Evolutionary conservation across 1,140 invertebrate genomes (phyloP), one percentile per base, ranked within the genome.

Genomic region (Archegozetes longisetosus): DNA sequence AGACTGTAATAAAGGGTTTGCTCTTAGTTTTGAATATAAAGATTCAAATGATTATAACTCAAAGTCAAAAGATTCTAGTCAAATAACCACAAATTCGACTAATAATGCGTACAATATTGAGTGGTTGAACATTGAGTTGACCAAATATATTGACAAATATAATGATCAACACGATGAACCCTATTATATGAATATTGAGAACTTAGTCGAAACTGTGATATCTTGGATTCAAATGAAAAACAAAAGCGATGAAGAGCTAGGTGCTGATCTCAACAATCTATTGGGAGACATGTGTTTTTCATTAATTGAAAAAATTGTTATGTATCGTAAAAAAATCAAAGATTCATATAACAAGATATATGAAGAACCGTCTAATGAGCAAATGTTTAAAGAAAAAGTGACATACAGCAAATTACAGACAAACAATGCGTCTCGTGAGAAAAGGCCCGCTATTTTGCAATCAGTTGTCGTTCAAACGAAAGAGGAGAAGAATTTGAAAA

Each of bases 231-330:
- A 40, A 40, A 17, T 17, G 17, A 40, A 40, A 20, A 55, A 40
- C 14, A 55, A 58, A 17, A 53, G 46, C 27, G 28, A 58, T 14
- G 57, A 60, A 22, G 24, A 73, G 73, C 49, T 73, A 69, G 67
- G 73, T 73, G 27, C n/a, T 27, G 59, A 61, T 22, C 24, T 61
- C 20, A n/a, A 29, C 20, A 61, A 60, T 50, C 55, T 61, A 2
- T 27, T 61, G 13, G 59, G 59, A 13, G 59, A 61, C 6, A 24
- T 61, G 1, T 60, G 2, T 24, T 29, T 25, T 2, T 1, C 17
- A 27, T 48, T 61, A 23, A 61, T 61, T 27, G 9, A 14, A 27
- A 61, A 61, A 28, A 22, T 61, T 25, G 49, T 61, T 24, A 62
- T 25, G 12, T 58, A 58, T 25, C 49, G 49, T 20, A 40, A 40